A percentile compares a stretch with the other conserved stretches of the same genome.
phyloP scores from a whole-genome alignment of 1,140 invertebrate species.

The Drosophila lacteicornis region DNA sequence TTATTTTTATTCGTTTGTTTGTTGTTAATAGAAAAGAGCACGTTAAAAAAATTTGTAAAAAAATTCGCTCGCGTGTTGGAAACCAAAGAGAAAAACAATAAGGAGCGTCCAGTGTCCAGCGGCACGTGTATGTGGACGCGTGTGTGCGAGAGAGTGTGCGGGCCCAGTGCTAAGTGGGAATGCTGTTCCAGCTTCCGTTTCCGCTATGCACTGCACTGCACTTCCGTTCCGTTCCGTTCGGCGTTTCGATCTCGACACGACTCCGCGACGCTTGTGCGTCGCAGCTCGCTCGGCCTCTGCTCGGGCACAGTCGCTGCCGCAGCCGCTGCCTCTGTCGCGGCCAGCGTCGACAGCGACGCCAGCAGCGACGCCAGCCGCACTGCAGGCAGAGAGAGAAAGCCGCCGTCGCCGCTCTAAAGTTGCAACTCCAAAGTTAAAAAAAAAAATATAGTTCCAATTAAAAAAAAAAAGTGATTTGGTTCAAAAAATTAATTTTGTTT shows the following conservation, averaged over 20 bases:
- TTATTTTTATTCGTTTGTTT: constrained; percentile 25
- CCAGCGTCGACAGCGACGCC: constrained; percentile 2
- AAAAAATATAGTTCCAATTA: not conserved
- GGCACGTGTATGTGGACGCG: constrained; percentile 18
- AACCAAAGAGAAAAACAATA: constrained; percentile 15
- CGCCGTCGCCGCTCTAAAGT: constrained; percentile 6
- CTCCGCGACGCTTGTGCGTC: constrained; percentile 44
- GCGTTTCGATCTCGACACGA: constrained; percentile 76
- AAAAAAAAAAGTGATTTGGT: not conserved
- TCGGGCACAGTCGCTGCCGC: constrained; percentile 4
- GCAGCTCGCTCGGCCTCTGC: constrained; percentile 24
- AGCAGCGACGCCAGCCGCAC: not conserved
- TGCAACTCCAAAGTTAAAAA: constrained; percentile 23
- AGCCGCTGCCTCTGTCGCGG: constrained; percentile 4
- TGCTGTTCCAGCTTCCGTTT: constrained; percentile 70
- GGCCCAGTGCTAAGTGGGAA: constrained; percentile 55
- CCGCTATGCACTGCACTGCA: constrained; percentile 78
- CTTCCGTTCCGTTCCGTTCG: constrained; percentile 55
- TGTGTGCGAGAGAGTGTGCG: constrained; percentile 22
- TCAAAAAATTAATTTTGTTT: too few species aligned
- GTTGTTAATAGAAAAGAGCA: constrained; percentile 49
- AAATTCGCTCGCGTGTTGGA: constrained; percentile 26
- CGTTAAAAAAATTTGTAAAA: constrained; percentile 69
- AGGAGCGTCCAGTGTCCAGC: constrained; percentile 16
- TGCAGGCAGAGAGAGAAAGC: constrained; percentile 22